Conservation (phyloP, 2,888 invertebrate species). For the Doris montereyensis region DNA sequence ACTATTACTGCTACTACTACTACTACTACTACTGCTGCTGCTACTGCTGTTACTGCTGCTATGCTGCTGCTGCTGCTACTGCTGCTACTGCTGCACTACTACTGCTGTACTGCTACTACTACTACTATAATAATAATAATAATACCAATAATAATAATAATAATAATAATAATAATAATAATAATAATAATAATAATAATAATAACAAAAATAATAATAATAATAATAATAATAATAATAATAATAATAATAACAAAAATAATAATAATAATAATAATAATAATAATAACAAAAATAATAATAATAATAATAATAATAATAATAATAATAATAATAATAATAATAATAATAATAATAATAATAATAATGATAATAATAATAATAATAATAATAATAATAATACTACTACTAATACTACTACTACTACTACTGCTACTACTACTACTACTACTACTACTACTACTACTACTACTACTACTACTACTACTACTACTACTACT, state of each 20-base stretch:
- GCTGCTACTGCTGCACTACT: too few species aligned
- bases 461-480: not conserved
- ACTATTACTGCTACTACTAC: slow-evolving; percentile 23
- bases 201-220: too few species aligned
- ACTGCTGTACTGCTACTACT: too few species aligned
- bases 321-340: not conserved
- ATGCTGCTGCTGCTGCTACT: too few species aligned
- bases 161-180: slow-evolving; percentile 11
- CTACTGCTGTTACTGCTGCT: not conserved
- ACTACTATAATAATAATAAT: too few species aligned
- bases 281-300: too few species aligned
- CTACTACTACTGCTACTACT: not conserved
- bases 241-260: too few species aligned
- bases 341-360: not conserved
- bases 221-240: not conserved
- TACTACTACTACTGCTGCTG: slow-evolving; percentile 63
- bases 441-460: slow-evolving; percentile 9
- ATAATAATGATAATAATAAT: not conserved
- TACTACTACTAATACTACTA: too few species aligned
- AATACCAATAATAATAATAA: too few species aligned
- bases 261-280: too few species aligned
- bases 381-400: too few species aligned
- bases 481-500: not conserved
- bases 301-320: not conserved
- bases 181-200: slow-evolving; percentile 1